Evolutionary conservation across 2,113 vertebrate species (phyloP).

Genomic region (Cyphomyrus plagiostoma): DNA sequence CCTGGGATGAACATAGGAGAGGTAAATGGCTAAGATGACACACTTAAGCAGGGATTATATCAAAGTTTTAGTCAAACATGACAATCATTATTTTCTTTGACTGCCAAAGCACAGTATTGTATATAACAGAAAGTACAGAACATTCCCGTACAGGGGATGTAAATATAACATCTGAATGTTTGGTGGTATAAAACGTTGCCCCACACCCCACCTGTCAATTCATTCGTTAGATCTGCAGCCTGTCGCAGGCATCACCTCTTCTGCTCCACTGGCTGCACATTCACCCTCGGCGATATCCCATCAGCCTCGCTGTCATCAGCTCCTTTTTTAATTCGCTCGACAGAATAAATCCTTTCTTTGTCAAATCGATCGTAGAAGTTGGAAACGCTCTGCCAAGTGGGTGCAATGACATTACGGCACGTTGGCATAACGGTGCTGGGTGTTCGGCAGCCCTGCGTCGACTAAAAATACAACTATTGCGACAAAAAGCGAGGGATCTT

Average conservation of each 20-base stretch:
- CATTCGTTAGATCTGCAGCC: neutral
- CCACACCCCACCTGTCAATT: neutral
- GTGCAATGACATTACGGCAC: neutral
- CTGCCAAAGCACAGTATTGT: neutral
- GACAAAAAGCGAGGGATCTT: neutral
- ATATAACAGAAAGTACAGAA: neutral
- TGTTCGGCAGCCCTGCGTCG: neutral
- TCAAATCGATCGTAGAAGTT: neutral
- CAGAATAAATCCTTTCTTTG: neutral
- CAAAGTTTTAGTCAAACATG: neutral
- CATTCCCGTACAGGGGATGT: neutral
- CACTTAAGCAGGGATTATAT: neutral
- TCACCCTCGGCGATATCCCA: neutral
- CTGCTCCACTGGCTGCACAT: neutral
- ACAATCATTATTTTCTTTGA: neutral
- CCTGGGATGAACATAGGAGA: neutral
- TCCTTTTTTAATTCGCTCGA: neutral
- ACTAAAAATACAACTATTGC: neutral
- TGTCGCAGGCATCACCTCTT: neutral
- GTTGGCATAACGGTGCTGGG: neutral
- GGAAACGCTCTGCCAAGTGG: neutral
- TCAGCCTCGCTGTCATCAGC: neutral
- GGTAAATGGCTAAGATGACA: neutral
- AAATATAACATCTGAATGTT: neutral
- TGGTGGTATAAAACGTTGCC: neutral